Evolutionary conservation across 2,113 vertebrate species (phyloP).

Genomic region (Ornithorhynchus anatinus): DNA sequence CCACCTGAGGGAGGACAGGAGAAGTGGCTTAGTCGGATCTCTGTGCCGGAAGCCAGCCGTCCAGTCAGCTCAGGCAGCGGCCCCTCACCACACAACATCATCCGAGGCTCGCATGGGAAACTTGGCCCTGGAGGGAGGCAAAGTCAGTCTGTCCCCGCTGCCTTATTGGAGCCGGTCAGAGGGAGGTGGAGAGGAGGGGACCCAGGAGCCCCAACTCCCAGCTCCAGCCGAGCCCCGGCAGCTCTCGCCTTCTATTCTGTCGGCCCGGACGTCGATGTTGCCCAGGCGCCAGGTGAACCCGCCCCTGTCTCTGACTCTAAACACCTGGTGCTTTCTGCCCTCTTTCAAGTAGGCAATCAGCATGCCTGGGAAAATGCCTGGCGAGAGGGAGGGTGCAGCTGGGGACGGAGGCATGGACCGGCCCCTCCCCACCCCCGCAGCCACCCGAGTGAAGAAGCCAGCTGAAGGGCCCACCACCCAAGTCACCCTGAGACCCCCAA

Average conservation of each 20-base stretch:
- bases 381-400: not conserved
- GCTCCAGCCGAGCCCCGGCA: no score
- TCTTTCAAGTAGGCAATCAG: slow-evolving; percentile 73
- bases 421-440: no score
- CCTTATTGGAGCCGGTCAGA: no score
- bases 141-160: no score
- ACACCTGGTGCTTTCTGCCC: slow-evolving; percentile 48
- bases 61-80: no score
- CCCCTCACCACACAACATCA: not conserved
- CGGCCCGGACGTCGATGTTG: slow-evolving; percentile 54
- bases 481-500: not conserved
- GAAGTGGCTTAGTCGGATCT: rapidly evolving
- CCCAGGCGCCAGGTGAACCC: slow-evolving; percentile 75
- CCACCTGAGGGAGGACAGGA: slow-evolving; percentile 60
- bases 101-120: no score
- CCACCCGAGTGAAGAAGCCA: not conserved
- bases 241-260: slow-evolving; percentile 84
- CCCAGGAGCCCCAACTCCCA: no score
- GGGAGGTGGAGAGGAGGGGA: no score
- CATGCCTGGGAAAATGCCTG: slow-evolving; percentile 11
- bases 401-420: no score
- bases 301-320: slow-evolving; percentile 57
- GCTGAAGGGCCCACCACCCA: no score
- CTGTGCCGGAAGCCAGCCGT: rapidly evolving
- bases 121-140: no score